phyloP scores from a whole-genome alignment of 2,888 invertebrate genomes.

The Troglohyphantes excavatus region DNA sequence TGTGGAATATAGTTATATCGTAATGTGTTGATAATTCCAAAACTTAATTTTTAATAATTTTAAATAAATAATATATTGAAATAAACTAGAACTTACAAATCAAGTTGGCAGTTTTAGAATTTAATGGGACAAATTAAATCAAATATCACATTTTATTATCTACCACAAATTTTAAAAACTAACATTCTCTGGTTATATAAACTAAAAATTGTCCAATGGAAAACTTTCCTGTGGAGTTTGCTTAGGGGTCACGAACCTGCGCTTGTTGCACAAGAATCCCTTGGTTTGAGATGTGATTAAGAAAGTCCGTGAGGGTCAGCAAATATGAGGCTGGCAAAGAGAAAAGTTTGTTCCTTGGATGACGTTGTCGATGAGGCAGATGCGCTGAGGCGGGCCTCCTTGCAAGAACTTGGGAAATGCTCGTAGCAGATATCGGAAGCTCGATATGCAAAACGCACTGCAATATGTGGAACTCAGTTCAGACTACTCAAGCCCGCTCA shows the following conservation, averaged over 20 bases:
- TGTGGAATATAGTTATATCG: too few species aligned
- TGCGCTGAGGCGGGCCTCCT: background rate
- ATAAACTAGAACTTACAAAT: too few species aligned
- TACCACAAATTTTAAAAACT: too few species aligned
- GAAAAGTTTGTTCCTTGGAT: background rate
- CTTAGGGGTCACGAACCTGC: background rate
- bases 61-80: too few species aligned
- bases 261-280: background rate
- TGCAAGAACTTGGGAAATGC: background rate
- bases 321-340: background rate
- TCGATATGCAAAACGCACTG: constrained; percentile 2
- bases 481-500: too few species aligned
- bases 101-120: too few species aligned
- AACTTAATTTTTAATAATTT: too few species aligned
- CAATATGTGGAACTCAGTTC: background rate
- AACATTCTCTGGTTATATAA: too few species aligned
- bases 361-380: background rate
- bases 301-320: background rate
- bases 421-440: background rate
- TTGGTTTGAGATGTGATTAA: background rate
- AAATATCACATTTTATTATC: too few species aligned
- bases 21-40: too few species aligned
- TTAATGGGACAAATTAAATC: too few species aligned
- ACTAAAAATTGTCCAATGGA: too few species aligned
- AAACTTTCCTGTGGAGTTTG: background rate